Evolutionary conservation across 2,113 vertebrate genomes (phyloP).

Genomic region (Ginglymostoma cirratum): DNA sequence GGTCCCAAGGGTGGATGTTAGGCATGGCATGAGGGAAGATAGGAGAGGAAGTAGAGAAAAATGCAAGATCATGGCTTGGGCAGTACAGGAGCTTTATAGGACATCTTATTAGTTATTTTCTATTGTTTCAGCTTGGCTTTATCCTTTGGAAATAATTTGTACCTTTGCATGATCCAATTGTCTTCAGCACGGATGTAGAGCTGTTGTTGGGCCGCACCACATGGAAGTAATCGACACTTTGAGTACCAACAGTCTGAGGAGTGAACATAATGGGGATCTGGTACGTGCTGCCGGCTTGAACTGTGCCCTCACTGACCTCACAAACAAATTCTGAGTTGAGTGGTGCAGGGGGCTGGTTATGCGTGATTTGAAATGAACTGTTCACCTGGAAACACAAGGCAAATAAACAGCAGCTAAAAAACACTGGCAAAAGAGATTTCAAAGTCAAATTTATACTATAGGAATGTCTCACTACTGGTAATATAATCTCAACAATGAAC

Average conservation of each 20-base stretch:
- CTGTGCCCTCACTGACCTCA: slow-evolving; percentile 46
- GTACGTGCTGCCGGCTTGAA: slow-evolving; percentile 58
- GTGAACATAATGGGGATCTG: slow-evolving; percentile 59
- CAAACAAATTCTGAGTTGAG: slow-evolving; percentile 65
- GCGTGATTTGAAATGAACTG: slow-evolving; percentile 63
- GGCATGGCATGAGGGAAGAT: background rate
- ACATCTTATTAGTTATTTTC: background rate
- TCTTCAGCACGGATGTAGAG: slow-evolving; percentile 65
- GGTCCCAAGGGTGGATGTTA: background rate
- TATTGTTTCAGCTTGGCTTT: background rate
- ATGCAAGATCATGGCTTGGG: background rate
- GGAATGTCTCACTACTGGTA: no score
- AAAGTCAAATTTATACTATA: no score
- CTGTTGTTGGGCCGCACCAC: slow-evolving; percentile 57
- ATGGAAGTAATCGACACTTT: slow-evolving; percentile 69
- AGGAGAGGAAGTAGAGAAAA: background rate
- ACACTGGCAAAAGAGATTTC: background rate
- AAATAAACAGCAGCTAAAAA: background rate
- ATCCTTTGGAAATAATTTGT: slow-evolving; percentile 38
- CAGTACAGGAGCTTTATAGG: background rate
- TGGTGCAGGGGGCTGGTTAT: slow-evolving; percentile 42
- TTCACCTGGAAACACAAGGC: slow-evolving; percentile 61
- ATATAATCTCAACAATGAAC: background rate
- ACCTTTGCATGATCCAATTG: slow-evolving; percentile 75
- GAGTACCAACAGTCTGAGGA: slow-evolving; percentile 61